Evolutionary conservation across 2,888 invertebrate genomes (phyloP), one percentile per base, ranked within the genome.

Genomic region (Trachelus troglodyta): DNA sequence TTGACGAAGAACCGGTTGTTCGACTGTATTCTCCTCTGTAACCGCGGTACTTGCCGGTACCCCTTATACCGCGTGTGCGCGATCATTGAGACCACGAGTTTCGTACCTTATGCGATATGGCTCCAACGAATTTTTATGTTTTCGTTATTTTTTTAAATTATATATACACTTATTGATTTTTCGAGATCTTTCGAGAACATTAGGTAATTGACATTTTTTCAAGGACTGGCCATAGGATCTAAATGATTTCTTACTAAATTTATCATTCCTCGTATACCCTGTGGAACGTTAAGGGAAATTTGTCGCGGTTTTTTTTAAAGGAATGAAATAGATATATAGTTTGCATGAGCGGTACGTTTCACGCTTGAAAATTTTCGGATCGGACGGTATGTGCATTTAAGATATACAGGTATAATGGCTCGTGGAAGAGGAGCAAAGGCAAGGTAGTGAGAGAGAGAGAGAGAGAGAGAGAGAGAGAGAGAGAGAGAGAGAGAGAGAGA

Each of bases 1-100:
- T 88, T 88, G 88, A 81, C 84, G 74, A 74, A 74, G 37, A 74
- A 74, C 74, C 74, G 34, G 37, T 74, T 74, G 74, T 23, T 74
- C 34, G 34, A 30, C 31, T 74, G 74, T 34, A 69, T 31, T 34
- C 71, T 71, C 34, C 33, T 33, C 23, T 31, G 71, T 71, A 71
- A 23, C 56, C 56, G 23, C 9, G 56, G 56, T 56, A 56, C 23
- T 15, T 56, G 56, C 23, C 56, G 35, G 12, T 35, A 35, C 35
- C 56, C 56, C 23, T 56, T 56, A 56, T 56, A 56, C 56, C 56
- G 56, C 23, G 56, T 56, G 56, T 56, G 23, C 56, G 56, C 56
- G 56, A 56, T 56, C 6, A 56, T 56, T 23, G 1, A 56, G 56
- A 56, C 23, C 56, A 56, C 9, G 9, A 56, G 2, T 9, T 15